A percentile compares a stretch with the other conserved stretches of the same genome.
Evolutionary conservation across 1,140 invertebrate species (phyloP).

Genomic region (Drosophila pandora): DNA sequence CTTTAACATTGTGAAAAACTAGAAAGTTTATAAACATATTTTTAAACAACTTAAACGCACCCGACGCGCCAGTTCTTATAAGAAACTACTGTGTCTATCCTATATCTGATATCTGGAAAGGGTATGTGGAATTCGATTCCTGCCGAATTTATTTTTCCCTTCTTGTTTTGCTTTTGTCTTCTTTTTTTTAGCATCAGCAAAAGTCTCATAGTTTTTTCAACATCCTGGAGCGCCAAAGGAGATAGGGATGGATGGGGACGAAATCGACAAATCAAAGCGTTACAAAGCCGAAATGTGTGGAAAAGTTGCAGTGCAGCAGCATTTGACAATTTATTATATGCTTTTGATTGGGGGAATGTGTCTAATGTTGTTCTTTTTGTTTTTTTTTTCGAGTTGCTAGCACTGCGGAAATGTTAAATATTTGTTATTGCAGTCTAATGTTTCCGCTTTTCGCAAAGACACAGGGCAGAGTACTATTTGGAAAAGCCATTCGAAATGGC

Average conservation of each 20-base stretch:
- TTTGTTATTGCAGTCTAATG: conserved; percentile 81
- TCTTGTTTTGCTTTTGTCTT: conserved; percentile 42
- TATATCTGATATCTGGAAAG: neutral
- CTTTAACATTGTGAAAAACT: no score
- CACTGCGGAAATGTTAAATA: conserved; percentile 79
- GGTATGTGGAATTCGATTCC: neutral
- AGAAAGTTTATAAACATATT: no score
- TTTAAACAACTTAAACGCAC: no score
- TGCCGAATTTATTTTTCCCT: neutral
- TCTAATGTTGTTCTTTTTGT: conserved; percentile 37
- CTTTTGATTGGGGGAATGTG: conserved; percentile 56
- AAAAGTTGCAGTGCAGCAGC: conserved; percentile 60
- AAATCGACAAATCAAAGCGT: conserved; percentile 70
- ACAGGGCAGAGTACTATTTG: conserved; percentile 13
- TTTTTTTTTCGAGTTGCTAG: conserved; percentile 6
- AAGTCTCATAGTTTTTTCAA: conserved; percentile 54
- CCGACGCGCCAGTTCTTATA: no score
- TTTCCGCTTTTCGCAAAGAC: conserved; percentile 61
- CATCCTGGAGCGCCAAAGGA: conserved; percentile 30
- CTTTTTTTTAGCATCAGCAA: conserved; percentile 70
- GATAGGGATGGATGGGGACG: neutral
- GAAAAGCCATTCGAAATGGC: neutral
- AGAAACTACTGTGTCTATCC: no score
- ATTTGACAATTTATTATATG: conserved; percentile 74
- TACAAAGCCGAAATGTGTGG: conserved; percentile 58